Percentiles rank a stretch among this genome's conserved stretches.
Conservation (phyloP, 2,888 invertebrate species). For the Cephus nigrinus region DNA sequence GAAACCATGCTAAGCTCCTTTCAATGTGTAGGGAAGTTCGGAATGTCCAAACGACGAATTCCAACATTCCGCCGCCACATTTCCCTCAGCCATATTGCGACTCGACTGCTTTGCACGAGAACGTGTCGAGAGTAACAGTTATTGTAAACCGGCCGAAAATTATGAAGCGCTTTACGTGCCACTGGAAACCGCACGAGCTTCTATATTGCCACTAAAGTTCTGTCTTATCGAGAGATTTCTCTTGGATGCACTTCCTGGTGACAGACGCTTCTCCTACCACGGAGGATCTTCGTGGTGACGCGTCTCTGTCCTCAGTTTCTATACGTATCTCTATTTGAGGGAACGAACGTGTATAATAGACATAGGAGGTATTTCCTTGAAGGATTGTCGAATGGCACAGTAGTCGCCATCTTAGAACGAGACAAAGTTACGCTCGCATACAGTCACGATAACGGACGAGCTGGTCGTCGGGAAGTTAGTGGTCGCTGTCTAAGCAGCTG, state of each 20-base stretch:
- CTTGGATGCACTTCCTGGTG: neutral
- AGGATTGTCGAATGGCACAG: neutral
- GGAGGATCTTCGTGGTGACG: neutral
- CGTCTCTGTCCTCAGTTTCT: neutral
- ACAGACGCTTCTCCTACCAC: neutral
- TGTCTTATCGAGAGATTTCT: neutral
- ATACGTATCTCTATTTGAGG: neutral
- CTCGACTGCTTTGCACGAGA: neutral
- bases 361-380: neutral
- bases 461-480: conserved; percentile 40
- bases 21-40: neutral
- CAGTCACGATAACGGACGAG: conserved; percentile 4
- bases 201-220: neutral
- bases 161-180: neutral
- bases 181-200: neutral
- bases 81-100: neutral
- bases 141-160: neutral
- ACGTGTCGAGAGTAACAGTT: neutral
- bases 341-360: neutral
- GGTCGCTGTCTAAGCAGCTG: conserved; percentile 40
- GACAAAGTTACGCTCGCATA: conserved; percentile 2
- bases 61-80: neutral
- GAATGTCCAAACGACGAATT: neutral
- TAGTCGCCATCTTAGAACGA: neutral
- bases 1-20: neutral